phyloP scores from a whole-genome alignment of 1,140 invertebrate genomes.

The Sarcophaga bullata region DNA sequence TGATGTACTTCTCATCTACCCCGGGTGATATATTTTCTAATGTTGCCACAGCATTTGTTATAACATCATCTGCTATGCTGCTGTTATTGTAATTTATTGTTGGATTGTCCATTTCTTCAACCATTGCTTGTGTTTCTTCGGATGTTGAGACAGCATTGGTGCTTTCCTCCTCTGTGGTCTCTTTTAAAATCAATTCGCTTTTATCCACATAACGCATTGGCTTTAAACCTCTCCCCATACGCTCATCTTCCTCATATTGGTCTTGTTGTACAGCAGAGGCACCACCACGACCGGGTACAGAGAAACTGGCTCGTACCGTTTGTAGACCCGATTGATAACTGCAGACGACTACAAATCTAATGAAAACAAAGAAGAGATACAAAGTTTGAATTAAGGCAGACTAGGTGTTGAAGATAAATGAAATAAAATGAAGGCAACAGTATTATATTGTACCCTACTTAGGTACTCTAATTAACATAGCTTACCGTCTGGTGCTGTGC shows the following conservation, averaged over 20 bases:
- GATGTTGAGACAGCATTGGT: neutral
- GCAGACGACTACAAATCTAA: slow-evolving; percentile 78
- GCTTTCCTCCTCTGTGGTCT: slow-evolving; percentile 41
- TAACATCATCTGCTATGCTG: neutral
- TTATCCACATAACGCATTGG: slow-evolving; percentile 62
- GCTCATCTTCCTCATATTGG: slow-evolving; percentile 57
- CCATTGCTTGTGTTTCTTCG: slow-evolving; percentile 30
- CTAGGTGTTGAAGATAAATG: too few species aligned
- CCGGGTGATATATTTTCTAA: slow-evolving; percentile 48
- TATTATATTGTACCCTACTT: too few species aligned
- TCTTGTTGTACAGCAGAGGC: slow-evolving; percentile 53
- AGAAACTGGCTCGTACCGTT: slow-evolving; percentile 79
- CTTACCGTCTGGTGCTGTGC: slow-evolving; percentile 77
- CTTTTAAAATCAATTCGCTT: slow-evolving; percentile 57
- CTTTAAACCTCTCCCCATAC: slow-evolving; percentile 56
- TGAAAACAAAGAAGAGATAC: neutral
- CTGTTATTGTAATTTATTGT: neutral
- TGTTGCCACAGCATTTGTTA: slow-evolving; percentile 40
- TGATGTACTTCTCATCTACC: slow-evolving; percentile 50
- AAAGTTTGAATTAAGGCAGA: neutral
- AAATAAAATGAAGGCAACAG: too few species aligned
- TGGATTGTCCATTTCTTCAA: slow-evolving; percentile 40
- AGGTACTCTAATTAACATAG: neutral
- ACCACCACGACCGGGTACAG: slow-evolving; percentile 69
- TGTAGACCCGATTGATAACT: slow-evolving; percentile 82